Conservation (phyloP, 2,888 invertebrate species). For the Tethea ocularis region DNA sequence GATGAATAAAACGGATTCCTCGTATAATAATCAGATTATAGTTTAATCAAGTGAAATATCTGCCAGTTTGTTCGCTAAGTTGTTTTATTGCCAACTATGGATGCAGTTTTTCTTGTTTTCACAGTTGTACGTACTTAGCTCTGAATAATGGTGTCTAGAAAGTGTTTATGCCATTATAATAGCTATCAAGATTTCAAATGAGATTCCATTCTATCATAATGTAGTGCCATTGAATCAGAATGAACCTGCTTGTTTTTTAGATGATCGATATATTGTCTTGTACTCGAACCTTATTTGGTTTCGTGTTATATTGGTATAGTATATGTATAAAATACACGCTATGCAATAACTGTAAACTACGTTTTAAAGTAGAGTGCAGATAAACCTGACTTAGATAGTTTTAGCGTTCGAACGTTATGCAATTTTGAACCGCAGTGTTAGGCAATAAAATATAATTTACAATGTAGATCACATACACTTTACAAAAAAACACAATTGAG, state of each 20-base stretch:
- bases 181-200: background rate
- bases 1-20: no score
- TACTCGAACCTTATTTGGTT: background rate
- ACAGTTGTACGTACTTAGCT: background rate
- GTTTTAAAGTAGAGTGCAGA: background rate
- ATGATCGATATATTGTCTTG: background rate
- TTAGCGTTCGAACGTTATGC: background rate
- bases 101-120: slow-evolving; percentile 4
- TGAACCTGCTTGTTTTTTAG: background rate
- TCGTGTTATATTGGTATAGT: background rate
- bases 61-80: background rate
- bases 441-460: background rate
- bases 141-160: background rate
- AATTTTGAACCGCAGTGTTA: background rate
- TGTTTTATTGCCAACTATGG: background rate
- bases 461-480: background rate
- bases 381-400: background rate
- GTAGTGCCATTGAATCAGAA: background rate
- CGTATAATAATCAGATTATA: no score
- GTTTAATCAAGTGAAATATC: background rate
- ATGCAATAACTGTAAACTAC: background rate
- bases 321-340: background rate
- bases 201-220: background rate
- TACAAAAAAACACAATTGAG: background rate
- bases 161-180: background rate